Conservation (phyloP, 1,140 invertebrate species). For the Leptestheria dahalacensis region DNA sequence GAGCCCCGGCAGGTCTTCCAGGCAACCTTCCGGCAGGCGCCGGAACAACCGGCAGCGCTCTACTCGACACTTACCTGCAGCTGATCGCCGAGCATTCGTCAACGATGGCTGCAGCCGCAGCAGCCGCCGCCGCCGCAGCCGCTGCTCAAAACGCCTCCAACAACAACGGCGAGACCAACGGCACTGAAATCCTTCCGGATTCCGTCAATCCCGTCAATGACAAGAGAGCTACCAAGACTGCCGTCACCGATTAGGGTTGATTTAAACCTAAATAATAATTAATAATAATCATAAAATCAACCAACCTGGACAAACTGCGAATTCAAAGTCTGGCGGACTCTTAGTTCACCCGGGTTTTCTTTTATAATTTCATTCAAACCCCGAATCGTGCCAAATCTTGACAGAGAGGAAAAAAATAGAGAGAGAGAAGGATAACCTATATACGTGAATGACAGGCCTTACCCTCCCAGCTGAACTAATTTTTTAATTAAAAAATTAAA, state of each 20-base stretch:
- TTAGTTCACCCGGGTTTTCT: too few relatives aligned
- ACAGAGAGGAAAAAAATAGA: too few relatives aligned
- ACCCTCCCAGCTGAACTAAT: too few relatives aligned
- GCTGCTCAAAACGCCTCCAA: neutral
- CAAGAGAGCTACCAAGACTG: neutral
- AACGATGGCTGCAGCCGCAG: slow-evolving; percentile 18
- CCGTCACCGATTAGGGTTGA: neutral
- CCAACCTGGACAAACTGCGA: too few relatives aligned
- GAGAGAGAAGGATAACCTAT: too few relatives aligned
- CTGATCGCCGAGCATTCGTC: slow-evolving; percentile 61
- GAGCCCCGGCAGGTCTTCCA: neutral
- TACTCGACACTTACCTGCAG: slow-evolving; percentile 68
- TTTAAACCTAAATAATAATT: too few relatives aligned
- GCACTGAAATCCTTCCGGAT: neutral
- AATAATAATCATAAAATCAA: too few relatives aligned
- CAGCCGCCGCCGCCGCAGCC: neutral
- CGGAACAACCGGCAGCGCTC: slow-evolving; percentile 46
- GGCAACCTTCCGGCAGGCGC: slow-evolving; percentile 20
- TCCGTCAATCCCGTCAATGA: neutral
- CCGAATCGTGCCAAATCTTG: too few relatives aligned
- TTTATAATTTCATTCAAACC: too few relatives aligned
- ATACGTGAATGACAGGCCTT: too few relatives aligned
- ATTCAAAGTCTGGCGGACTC: too few relatives aligned
- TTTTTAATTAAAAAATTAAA: too few relatives aligned
- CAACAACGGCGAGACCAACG: neutral